A percentile compares a stretch with the other conserved stretches of the same genome.
phyloP scores from a whole-genome alignment of 2,888 invertebrate genomes.

The Prenolepis imparis region DNA sequence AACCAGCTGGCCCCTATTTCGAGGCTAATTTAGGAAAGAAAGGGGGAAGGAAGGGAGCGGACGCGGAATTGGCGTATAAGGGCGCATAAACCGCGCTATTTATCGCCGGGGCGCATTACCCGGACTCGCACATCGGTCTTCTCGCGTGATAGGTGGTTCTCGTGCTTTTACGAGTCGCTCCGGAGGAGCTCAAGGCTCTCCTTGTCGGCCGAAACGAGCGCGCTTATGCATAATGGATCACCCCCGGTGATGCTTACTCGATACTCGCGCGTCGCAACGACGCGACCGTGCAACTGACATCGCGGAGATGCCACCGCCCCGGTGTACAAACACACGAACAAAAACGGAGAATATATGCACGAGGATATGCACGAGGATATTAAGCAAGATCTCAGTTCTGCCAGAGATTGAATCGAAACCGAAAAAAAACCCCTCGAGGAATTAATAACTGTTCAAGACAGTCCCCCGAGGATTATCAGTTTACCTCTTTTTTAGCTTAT shows the following conservation, averaged over 20 bases:
- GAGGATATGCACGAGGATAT: neutral
- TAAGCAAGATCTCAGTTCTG: too few species aligned
- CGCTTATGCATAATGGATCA: slow-evolving; percentile 70
- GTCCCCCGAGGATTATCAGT: neutral
- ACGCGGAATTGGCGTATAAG: slow-evolving; percentile 28
- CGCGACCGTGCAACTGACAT: slow-evolving; percentile 4
- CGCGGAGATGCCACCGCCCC: neutral
- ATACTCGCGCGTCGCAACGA: slow-evolving; percentile 29
- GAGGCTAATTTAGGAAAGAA: slow-evolving; percentile 8
- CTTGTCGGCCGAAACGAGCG: slow-evolving; percentile 54
- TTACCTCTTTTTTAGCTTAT: too few species aligned
- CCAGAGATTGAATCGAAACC: neutral
- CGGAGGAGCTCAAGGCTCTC: slow-evolving; percentile 54
- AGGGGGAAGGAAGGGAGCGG: neutral
- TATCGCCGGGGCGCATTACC: slow-evolving; percentile 44
- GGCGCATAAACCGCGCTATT: slow-evolving; percentile 46
- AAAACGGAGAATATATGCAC: neutral
- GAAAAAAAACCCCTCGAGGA: too few species aligned
- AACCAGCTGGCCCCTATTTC: slow-evolving; percentile 12
- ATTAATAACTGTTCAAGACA: neutral
- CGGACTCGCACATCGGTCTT: slow-evolving; percentile 57
- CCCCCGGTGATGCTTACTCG: slow-evolving; percentile 44
- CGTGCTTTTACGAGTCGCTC: slow-evolving; percentile 29
- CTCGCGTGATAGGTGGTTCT: slow-evolving; percentile 63
- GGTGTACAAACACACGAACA: neutral